phyloP scores from a whole-genome alignment of 92 coral and sea anemone species.

The Metridium senile region DNA sequence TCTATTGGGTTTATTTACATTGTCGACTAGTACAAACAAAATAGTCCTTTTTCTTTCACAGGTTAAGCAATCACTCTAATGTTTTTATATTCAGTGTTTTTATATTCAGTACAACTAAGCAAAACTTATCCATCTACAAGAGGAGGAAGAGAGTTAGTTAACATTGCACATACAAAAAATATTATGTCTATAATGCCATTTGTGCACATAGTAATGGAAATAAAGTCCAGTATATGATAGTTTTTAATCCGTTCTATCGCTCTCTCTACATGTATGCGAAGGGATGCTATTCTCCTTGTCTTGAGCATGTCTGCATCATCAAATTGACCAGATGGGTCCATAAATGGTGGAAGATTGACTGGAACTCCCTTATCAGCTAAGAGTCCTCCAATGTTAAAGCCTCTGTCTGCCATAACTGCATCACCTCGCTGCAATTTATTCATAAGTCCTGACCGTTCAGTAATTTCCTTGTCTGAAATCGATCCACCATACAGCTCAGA shows the following conservation, averaged over 20 bases:
- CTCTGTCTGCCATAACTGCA: constrained; percentile 57
- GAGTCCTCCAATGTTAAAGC: constrained; percentile 38
- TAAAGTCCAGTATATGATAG: constrained; percentile 45
- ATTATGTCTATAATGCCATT: too few relatives aligned
- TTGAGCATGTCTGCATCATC: constrained; percentile 35
- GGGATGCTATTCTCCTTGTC: constrained; percentile 44
- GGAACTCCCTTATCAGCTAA: constrained; percentile 27
- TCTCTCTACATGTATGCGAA: constrained; percentile 47
- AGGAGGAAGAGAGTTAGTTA: constrained; percentile 36
- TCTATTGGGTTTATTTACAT: too few relatives aligned
- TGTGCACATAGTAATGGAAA: constrained; percentile 44
- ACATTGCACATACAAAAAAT: constrained; percentile 44
- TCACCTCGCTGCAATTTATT: constrained; percentile 42
- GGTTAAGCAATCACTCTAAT: too few relatives aligned
- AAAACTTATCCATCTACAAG: constrained; percentile 24
- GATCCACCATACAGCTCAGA: constrained; percentile 45
- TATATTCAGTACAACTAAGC: too few relatives aligned
- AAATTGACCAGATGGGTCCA: constrained; percentile 33
- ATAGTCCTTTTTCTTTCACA: too few relatives aligned
- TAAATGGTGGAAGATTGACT: constrained; percentile 46
- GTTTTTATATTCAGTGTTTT: too few relatives aligned
- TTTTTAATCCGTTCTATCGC: constrained; percentile 49
- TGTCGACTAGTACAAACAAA: too few relatives aligned
- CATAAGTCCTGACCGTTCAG: constrained; percentile 33
- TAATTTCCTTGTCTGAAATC: constrained; percentile 51